These are phyloP conservation scores for Thalassarche chlororhynchos DNA, from an alignment of 2,113 vertebrate genomes.

Conservation along the genomic window DNA sequence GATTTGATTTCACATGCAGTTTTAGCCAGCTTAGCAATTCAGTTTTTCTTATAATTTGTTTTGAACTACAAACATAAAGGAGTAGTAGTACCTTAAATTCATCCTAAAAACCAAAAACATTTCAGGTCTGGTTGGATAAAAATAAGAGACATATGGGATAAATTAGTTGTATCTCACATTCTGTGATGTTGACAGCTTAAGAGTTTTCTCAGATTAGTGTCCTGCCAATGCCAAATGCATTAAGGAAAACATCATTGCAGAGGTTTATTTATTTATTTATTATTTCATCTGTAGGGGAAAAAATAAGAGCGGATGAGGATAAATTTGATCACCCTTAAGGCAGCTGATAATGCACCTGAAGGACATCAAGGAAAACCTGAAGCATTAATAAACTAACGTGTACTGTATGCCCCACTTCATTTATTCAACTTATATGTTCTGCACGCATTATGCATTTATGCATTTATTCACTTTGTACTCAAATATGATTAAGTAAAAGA, in stretches of 20 bases:
- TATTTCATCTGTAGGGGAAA: background rate
- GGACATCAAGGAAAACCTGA: background rate
- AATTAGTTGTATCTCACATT: slow-evolving; percentile 32
- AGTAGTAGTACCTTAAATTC: slow-evolving; percentile 22
- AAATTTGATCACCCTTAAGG: slow-evolving; percentile 9
- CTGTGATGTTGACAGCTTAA: background rate
- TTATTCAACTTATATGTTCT: background rate
- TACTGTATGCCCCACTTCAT: background rate
- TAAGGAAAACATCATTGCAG: background rate
- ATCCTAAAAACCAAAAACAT: slow-evolving; percentile 11
- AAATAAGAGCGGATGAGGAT: slow-evolving; percentile 13
- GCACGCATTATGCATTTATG: background rate
- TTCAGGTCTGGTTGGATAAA: slow-evolving; percentile 39
- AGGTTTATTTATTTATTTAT: background rate
- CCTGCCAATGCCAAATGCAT: slow-evolving; percentile 15
- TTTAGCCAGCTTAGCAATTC: slow-evolving; percentile 27
- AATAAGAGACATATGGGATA: slow-evolving; percentile 36
- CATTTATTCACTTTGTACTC: background rate
- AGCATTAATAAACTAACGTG: slow-evolving; percentile 14
- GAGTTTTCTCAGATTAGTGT: background rate
- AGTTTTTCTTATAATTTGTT: slow-evolving; percentile 47
- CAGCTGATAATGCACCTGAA: background rate
- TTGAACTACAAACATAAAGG: slow-evolving; percentile 39
- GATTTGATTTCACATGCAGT: slow-evolving; percentile 43
- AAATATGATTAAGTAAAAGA: background rate